Conservation (phyloP, 2,888 invertebrate species). For the Callyntrura sp. region DNA sequence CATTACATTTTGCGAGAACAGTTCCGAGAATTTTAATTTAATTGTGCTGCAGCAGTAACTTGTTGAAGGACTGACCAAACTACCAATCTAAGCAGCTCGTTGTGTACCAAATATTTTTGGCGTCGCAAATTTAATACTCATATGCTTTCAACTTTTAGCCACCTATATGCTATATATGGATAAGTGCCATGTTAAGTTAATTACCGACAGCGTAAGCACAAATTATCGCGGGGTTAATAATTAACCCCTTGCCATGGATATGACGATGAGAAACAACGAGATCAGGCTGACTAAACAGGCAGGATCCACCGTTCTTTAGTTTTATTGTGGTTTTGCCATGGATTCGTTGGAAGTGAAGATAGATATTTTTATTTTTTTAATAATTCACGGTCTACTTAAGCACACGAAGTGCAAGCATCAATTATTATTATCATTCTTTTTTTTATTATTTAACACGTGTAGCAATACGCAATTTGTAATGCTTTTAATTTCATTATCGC, state of each 20-base stretch:
- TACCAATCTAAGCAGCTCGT: neutral
- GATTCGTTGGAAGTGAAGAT: neutral
- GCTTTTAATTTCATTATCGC: constrained; percentile 54
- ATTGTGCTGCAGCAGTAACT: neutral
- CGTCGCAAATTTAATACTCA: too few relatives aligned
- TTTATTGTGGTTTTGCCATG: neutral
- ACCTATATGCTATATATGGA: too few relatives aligned
- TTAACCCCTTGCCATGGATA: too few relatives aligned
- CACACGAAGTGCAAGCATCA: constrained; percentile 28
- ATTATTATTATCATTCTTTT: neutral
- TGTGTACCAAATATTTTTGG: neutral
- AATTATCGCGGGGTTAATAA: too few relatives aligned
- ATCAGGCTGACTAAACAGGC: too few relatives aligned
- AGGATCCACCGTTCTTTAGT: too few relatives aligned
- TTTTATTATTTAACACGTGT: constrained; percentile 29
- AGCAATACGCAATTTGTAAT: constrained; percentile 16
- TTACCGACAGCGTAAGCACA: too few relatives aligned
- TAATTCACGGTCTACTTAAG: constrained; percentile 51
- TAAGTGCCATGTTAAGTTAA: too few relatives aligned
- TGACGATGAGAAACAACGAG: too few relatives aligned
- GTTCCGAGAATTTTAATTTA: too few relatives aligned
- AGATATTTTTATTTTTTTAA: constrained; percentile 15
- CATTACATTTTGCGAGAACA: too few relatives aligned
- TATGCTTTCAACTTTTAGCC: too few relatives aligned
- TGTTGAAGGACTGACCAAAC: neutral